Conservation (phyloP, 1,140 invertebrate genomes). For the Parapsyche elsis region DNA sequence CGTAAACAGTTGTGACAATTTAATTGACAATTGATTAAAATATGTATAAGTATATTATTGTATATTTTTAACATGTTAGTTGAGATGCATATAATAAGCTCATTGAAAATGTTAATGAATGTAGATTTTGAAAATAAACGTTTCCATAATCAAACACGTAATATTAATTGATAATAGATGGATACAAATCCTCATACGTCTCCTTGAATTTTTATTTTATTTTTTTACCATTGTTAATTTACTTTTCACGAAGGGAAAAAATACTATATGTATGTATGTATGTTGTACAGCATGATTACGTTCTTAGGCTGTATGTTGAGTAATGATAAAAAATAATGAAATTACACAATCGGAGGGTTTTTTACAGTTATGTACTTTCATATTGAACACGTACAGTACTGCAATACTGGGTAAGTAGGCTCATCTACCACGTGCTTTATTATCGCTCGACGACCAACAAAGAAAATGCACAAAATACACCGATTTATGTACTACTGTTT, state of each 20-base stretch:
- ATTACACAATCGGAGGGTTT: neutral
- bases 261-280: too few relatives aligned
- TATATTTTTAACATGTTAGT: conserved; percentile 43
- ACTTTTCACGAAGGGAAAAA: too few relatives aligned
- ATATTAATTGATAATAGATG: too few relatives aligned
- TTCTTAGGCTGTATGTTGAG: too few relatives aligned
- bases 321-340: neutral
- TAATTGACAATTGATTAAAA: neutral
- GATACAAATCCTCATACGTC: too few relatives aligned
- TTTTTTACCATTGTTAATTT: too few relatives aligned
- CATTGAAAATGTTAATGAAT: conserved; percentile 49
- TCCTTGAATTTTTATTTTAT: too few relatives aligned
- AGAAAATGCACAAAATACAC: too few relatives aligned
- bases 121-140: conserved; percentile 55
- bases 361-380: neutral
- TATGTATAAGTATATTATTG: conserved; percentile 12
- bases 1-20: neutral
- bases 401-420: neutral
- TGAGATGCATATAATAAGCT: conserved; percentile 40
- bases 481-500: too few relatives aligned
- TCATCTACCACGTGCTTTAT: too few relatives aligned
- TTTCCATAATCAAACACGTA: conserved; percentile 33
- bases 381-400: conserved; percentile 1
- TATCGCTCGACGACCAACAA: too few relatives aligned
- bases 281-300: too few relatives aligned